Conservation (phyloP, 2,888 invertebrate species). For the Metallyticus violacea region DNA sequence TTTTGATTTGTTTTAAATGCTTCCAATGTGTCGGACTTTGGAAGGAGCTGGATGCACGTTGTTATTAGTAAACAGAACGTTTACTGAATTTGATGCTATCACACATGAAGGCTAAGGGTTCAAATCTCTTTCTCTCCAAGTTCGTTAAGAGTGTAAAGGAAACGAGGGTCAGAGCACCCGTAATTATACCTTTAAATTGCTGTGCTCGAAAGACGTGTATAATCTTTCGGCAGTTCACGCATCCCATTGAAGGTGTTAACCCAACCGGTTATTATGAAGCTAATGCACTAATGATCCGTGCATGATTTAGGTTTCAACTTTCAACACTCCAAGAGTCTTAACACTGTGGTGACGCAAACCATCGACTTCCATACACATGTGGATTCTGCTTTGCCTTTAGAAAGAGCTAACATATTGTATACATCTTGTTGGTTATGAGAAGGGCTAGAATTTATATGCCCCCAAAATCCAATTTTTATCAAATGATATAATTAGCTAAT, state of each 20-base stretch:
- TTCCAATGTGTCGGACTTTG: not conserved
- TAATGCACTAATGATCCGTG: not conserved
- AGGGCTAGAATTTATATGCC: too few relatives aligned
- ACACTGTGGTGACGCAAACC: not conserved
- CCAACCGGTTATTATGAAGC: constrained; percentile 1
- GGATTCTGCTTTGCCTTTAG: not conserved
- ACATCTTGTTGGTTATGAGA: too few relatives aligned
- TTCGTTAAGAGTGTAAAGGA: not conserved
- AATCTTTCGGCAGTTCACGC: constrained; percentile 13
- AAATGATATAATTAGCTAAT: too few relatives aligned
- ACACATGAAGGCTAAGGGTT: not conserved
- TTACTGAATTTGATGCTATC: not conserved
- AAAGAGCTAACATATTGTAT: too few relatives aligned
- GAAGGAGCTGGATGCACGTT: too few relatives aligned
- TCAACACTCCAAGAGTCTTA: not conserved
- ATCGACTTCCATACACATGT: not conserved
- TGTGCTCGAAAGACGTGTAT: not conserved
- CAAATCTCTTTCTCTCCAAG: not conserved
- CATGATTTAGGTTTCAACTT: not conserved
- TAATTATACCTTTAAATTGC: not conserved
- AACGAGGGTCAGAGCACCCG: not conserved
- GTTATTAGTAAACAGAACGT: not conserved
- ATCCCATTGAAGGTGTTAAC: constrained; percentile 4
- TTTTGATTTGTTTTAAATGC: not conserved
- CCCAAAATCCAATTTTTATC: too few relatives aligned